phyloP scores from a whole-genome alignment of 2,797 vertebrate genomes.

The Poeciliopsis turneri region DNA sequence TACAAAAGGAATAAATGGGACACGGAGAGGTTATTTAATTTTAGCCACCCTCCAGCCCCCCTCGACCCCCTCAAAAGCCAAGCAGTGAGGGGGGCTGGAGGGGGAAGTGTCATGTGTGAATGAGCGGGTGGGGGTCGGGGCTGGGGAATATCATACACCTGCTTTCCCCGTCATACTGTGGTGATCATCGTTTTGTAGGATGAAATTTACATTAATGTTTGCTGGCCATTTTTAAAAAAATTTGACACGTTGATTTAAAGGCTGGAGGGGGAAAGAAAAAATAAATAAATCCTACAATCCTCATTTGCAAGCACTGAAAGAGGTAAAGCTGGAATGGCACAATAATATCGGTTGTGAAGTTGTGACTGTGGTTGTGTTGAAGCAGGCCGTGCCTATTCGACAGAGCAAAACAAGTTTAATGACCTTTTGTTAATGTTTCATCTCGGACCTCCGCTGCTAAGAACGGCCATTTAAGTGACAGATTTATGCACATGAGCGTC shows the following conservation, averaged over 20 bases:
- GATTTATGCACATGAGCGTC: slow-evolving; percentile 53
- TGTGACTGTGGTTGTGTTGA: slow-evolving; percentile 20
- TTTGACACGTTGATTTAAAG: not conserved
- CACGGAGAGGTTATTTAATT: slow-evolving; percentile 86
- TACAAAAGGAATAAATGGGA: slow-evolving; percentile 85
- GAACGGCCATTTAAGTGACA: slow-evolving; percentile 52
- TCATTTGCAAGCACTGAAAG: not conserved
- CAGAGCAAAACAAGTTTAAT: slow-evolving; percentile 32
- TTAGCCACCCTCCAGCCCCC: slow-evolving; percentile 60
- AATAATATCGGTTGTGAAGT: not conserved
- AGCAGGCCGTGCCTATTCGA: slow-evolving; percentile 27
- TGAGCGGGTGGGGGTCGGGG: slow-evolving; percentile 23
- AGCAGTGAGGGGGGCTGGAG: slow-evolving; percentile 53
- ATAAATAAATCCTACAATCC: not conserved
- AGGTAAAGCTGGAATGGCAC: not conserved
- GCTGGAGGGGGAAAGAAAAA: not conserved
- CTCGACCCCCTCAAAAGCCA: slow-evolving; percentile 70
- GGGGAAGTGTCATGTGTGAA: slow-evolving; percentile 66
- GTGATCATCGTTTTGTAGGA: slow-evolving; percentile 32
- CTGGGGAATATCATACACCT: slow-evolving; percentile 70
- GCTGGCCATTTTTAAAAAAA: not conserved
- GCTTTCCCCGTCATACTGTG: slow-evolving; percentile 42
- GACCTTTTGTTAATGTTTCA: slow-evolving; percentile 67
- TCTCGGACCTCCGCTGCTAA: slow-evolving; percentile 46
- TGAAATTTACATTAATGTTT: slow-evolving; percentile 27